A percentile compares a stretch with the other conserved stretches of the same genome.
These are phyloP conservation scores for Catajapyx aquilonaris DNA, from an alignment of 1,140 invertebrate genomes.

Conservation along the genomic window DNA sequence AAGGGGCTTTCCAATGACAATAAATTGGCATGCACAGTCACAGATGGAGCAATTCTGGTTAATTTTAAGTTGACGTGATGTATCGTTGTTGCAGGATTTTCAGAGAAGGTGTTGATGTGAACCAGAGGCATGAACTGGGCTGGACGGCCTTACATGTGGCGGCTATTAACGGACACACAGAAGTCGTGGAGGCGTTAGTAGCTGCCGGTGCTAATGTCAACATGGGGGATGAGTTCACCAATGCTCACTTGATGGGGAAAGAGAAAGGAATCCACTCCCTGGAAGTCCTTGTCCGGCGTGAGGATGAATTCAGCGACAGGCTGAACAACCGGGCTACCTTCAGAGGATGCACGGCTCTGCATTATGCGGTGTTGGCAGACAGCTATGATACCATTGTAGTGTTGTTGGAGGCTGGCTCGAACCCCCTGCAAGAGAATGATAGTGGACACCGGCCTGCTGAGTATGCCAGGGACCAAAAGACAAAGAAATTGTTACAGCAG, in stretches of 20 bases:
- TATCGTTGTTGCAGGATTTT: conserved; percentile 9
- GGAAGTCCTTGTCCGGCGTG: conserved; percentile 42
- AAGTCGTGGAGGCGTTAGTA: conserved; percentile 42
- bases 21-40: conserved; percentile 1
- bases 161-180: conserved; percentile 46
- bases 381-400: conserved; percentile 33
- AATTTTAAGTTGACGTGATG: conserved; percentile 8
- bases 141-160: conserved; percentile 74
- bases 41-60: conserved; percentile 1
- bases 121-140: conserved; percentile 44
- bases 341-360: conserved; percentile 66
- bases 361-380: conserved; percentile 68
- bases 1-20: neutral
- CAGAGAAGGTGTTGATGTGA: conserved; percentile 29
- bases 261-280: conserved; percentile 31
- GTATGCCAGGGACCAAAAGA: conserved; percentile 39
- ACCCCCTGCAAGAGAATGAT: conserved; percentile 53
- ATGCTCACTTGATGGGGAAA: conserved; percentile 36
- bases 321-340: conserved; percentile 55
- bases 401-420: conserved; percentile 40
- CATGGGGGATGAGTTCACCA: conserved; percentile 54
- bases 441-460: conserved; percentile 53
- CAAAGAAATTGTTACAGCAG: conserved; percentile 26
- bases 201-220: conserved; percentile 57
- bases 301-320: conserved; percentile 56